Conservation (phyloP, 2,888 invertebrate genomes). For the Ditylenchus weischeri region DNA sequence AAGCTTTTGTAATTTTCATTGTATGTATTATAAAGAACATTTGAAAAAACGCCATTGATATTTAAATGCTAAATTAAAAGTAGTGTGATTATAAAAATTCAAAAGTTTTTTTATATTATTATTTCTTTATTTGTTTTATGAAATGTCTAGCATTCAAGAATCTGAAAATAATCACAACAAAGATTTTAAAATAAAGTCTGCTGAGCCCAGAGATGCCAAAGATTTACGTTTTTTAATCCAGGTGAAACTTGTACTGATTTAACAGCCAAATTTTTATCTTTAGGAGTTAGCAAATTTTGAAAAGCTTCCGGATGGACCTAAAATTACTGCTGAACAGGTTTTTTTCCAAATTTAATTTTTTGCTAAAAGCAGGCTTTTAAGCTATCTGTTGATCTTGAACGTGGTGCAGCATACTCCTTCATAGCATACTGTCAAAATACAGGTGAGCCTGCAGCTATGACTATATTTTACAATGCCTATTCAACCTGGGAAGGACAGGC, state of each 20-base stretch:
- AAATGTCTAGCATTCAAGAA: too few relatives aligned
- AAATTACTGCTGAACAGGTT: background rate
- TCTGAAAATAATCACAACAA: too few relatives aligned
- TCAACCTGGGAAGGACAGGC: conserved; percentile 16
- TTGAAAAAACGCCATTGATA: too few relatives aligned
- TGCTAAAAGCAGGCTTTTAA: background rate
- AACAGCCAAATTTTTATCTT: conserved; percentile 2
- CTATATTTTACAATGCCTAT: conserved; percentile 12
- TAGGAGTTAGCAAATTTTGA: conserved; percentile 11
- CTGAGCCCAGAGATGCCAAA: background rate
- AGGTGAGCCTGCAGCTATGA: conserved; percentile 2
- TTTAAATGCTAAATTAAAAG: too few relatives aligned
- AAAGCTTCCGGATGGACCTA: conserved; percentile 3
- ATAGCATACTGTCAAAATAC: background rate
- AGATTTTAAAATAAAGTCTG: background rate
- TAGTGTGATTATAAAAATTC: too few relatives aligned
- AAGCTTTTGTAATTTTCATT: too few relatives aligned
- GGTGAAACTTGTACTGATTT: background rate
- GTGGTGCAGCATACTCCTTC: conserved; percentile 1
- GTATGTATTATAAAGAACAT: too few relatives aligned
- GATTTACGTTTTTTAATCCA: background rate
- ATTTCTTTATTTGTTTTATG: too few relatives aligned
- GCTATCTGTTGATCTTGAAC: background rate
- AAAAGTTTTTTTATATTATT: too few relatives aligned
- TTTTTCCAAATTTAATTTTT: too few relatives aligned